phyloP scores from a whole-genome alignment of 2,888 invertebrate species.

The Colletes collaris region DNA sequence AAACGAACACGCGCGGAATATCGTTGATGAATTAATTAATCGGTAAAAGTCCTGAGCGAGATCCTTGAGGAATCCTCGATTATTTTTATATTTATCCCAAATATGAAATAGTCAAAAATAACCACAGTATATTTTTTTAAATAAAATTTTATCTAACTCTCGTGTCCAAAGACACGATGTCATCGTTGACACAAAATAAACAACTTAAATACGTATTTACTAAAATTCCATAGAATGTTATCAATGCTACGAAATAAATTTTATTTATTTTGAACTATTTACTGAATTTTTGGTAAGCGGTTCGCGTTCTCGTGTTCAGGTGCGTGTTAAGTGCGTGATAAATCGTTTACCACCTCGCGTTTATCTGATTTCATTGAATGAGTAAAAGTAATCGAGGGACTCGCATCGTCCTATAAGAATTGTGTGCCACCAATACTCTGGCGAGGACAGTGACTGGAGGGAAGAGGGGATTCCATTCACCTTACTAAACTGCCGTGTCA shows the following conservation, averaged over 20 bases:
- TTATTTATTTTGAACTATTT: not conserved
- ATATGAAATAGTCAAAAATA: too few relatives aligned
- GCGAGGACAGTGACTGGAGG: not conserved
- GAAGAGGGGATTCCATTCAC: slow-evolving; percentile 63
- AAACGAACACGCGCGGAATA: too few relatives aligned
- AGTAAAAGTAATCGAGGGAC: slow-evolving; percentile 40
- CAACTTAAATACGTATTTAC: too few relatives aligned
- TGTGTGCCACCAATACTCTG: not conserved
- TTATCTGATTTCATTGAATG: slow-evolving; percentile 56
- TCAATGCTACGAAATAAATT: not conserved
- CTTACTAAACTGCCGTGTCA: slow-evolving; percentile 48
- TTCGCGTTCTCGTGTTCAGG: not conserved
- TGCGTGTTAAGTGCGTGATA: slow-evolving; percentile 22
- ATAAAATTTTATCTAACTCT: too few relatives aligned
- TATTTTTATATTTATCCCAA: too few relatives aligned
- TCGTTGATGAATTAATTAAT: too few relatives aligned
- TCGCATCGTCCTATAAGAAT: slow-evolving; percentile 44
- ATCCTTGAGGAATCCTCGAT: too few relatives aligned
- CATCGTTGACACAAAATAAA: too few relatives aligned
- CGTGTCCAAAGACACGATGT: too few relatives aligned
- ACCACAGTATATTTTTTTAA: too few relatives aligned
- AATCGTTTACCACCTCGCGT: slow-evolving; percentile 39
- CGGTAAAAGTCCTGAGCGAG: too few relatives aligned
- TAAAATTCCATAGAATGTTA: too few relatives aligned
- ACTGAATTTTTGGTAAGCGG: slow-evolving; percentile 3